These are phyloP conservation scores for Eumeta japonica DNA, from an alignment of 1,140 invertebrate species.

Conservation along the genomic window DNA sequence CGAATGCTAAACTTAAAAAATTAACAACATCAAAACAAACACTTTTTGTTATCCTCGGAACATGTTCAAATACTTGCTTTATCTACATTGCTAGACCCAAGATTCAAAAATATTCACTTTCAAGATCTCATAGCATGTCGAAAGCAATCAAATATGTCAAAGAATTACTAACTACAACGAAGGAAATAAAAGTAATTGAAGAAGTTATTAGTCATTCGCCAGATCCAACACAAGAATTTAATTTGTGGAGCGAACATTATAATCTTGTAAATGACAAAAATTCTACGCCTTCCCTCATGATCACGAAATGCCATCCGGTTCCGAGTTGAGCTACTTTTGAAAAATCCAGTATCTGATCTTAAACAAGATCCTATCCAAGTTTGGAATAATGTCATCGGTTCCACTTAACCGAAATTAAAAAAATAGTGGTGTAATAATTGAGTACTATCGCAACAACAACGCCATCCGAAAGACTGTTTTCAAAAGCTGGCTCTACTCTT, in stretches of 20 bases:
- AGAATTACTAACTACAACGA: constrained; percentile 4
- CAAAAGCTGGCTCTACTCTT: constrained; percentile 15
- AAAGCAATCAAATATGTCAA: constrained; percentile 6
- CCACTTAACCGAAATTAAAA: constrained; percentile 14
- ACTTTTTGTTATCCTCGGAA: constrained; percentile 5
- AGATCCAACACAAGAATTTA: constrained; percentile 8
- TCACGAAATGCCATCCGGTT: constrained; percentile 8
- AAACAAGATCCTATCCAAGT: constrained; percentile 17
- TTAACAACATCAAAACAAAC: too few relatives aligned
- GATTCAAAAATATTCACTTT: constrained; percentile 3
- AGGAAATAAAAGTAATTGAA: background rate
- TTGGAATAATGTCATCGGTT: constrained; percentile 17
- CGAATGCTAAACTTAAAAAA: too few relatives aligned
- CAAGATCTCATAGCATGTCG: background rate
- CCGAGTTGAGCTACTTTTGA: constrained; percentile 11
- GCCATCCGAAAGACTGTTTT: constrained; percentile 14
- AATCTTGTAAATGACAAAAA: constrained; percentile 11
- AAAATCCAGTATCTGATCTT: constrained; percentile 11
- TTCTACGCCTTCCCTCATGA: constrained; percentile 9
- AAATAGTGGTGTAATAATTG: constrained; percentile 10
- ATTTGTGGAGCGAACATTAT: constrained; percentile 14
- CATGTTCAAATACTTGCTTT: constrained; percentile 4
- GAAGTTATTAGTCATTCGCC: background rate
- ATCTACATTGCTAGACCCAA: constrained; percentile 4
- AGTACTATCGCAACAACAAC: constrained; percentile 14